Conservation (phyloP, 2,888 invertebrate species). For the Drosophila cognata region DNA sequence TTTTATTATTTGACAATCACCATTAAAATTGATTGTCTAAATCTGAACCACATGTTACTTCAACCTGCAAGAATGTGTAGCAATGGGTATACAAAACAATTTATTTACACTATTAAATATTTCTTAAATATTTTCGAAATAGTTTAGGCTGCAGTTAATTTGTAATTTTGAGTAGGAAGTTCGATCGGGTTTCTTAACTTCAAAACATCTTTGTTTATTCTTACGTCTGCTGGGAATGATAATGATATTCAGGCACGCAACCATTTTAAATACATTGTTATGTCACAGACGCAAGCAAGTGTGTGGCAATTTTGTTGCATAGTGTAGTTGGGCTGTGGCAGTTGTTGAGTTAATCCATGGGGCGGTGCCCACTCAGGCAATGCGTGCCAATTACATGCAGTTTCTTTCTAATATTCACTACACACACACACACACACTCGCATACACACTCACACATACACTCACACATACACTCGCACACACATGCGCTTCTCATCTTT, state of each 20-base stretch:
- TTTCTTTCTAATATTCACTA: constrained; percentile 45
- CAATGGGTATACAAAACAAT: neutral
- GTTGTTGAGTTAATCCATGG: constrained; percentile 7
- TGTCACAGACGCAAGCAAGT: neutral
- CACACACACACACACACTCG: neutral
- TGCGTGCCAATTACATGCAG: constrained; percentile 72
- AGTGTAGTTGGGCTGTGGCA: constrained; percentile 36
- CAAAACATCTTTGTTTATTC: neutral
- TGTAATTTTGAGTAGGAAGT: neutral
- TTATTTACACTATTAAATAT: neutral
- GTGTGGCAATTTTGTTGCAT: constrained; percentile 10
- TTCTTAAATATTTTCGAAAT: neutral
- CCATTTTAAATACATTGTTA: neutral
- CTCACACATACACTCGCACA: neutral
- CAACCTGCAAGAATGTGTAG: accelerated
- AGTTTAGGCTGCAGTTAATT: neutral
- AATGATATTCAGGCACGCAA: neutral
- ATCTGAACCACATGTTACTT: neutral
- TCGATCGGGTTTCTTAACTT: neutral
- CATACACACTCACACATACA: neutral
- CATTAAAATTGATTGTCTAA: neutral
- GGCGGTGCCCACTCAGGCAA: constrained; percentile 38
- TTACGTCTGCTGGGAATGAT: neutral
- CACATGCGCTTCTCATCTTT: constrained; percentile 5
- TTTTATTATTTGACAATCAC: neutral